Evolutionary conservation across 2,888 invertebrate genomes (phyloP).

Genomic region (Venustoraphidia nigricollis): DNA sequence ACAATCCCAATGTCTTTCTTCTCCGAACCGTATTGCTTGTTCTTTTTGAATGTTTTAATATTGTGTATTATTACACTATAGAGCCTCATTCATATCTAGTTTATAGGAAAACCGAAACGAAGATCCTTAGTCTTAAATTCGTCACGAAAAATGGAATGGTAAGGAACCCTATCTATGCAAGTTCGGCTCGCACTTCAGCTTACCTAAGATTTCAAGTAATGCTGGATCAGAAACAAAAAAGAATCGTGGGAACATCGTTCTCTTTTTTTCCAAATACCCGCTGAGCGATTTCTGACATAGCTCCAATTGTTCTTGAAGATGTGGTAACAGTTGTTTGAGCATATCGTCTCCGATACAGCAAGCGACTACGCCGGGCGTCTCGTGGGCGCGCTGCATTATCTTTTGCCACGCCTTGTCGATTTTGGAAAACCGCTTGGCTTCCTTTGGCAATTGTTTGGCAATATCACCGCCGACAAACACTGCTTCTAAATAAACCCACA

Average conservation of each 20-base stretch:
- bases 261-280: conserved; percentile 81
- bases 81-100: no score
- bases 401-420: conserved; percentile 98
- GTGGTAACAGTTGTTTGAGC: conserved; percentile 78
- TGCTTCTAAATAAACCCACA: conserved; percentile 97
- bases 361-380: conserved; percentile 87
- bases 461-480: conserved; percentile 98
- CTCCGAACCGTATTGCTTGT: no score
- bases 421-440: conserved; percentile 87
- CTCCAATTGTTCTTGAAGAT: conserved; percentile 90
- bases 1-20: no score
- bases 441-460: conserved; percentile 92
- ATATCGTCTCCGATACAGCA: conserved; percentile 95
- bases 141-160: no score
- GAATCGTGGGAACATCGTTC: conserved; percentile 86
- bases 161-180: no score
- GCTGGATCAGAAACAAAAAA: conserved; percentile 93
- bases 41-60: no score
- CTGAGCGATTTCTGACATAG: conserved; percentile 93
- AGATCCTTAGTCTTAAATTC: no score
- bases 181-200: no score
- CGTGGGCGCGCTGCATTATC: conserved; percentile 93
- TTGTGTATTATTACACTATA: no score
- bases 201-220: conserved; percentile 61
- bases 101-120: no score